phyloP scores from a whole-genome alignment of 2,797 vertebrate genomes.

The Channa striata region DNA sequence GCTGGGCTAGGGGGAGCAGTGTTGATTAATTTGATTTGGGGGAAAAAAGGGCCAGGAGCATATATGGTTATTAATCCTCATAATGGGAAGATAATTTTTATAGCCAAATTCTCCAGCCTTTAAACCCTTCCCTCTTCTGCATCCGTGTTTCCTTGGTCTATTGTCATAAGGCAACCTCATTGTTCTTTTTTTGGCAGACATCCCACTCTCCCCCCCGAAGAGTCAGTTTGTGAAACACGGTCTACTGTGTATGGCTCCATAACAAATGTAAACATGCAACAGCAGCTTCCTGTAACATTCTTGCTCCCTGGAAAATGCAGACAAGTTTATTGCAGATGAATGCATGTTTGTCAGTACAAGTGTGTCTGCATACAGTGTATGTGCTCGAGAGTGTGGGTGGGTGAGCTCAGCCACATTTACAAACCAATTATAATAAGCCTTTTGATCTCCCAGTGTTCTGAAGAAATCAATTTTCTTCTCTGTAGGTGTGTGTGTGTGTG shows the following conservation, averaged over 20 bases:
- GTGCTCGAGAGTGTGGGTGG: constrained; percentile 53
- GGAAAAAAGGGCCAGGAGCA: constrained; percentile 73
- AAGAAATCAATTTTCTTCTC: constrained; percentile 76
- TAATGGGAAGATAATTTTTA: constrained; percentile 76
- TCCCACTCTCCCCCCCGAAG: constrained; percentile 8
- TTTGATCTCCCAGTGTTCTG: constrained; percentile 77
- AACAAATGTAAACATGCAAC: constrained; percentile 37
- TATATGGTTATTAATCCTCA: constrained; percentile 79
- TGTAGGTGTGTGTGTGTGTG: constrained; percentile 52
- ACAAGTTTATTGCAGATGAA: constrained; percentile 42
- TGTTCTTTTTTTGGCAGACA: constrained; percentile 55
- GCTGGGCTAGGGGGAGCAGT: constrained; percentile 57
- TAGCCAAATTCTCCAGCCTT: constrained; percentile 65
- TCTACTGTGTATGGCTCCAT: constrained; percentile 8
- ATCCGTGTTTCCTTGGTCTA: constrained; percentile 41
- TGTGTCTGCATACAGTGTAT: constrained; percentile 45
- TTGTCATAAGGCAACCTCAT: constrained; percentile 55
- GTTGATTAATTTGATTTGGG: constrained; percentile 76
- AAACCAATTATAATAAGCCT: constrained; percentile 80
- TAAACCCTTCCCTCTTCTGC: constrained; percentile 24
- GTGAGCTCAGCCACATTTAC: constrained; percentile 71
- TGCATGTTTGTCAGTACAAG: constrained; percentile 35
- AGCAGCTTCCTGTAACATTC: constrained; percentile 14
- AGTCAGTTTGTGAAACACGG: constrained; percentile 26
- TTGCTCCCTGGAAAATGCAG: constrained; percentile 23